phyloP scores from a whole-genome alignment of 2,113 vertebrate species.

The human (Homo sapiens) region GRCh38 chrX:14149001-14149500 shows the following conservation, averaged over 20 bases:
- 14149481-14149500: background rate
- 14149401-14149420: constrained; percentile 23
- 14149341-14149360: constrained; percentile 17
- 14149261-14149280: constrained; percentile 16
- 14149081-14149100: constrained; percentile 24
- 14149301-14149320: constrained; percentile 22
- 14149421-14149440: background rate
- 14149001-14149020: background rate
- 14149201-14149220: constrained; percentile 1
- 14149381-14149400: background rate
- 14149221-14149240: background rate
- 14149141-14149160: constrained; percentile 39
- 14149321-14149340: background rate
- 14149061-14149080: background rate
- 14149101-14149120: background rate
- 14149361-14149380: background rate
- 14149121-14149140: background rate
- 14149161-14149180: background rate
- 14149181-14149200: background rate
- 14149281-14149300: background rate
- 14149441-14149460: constrained; percentile 18
- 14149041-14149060: background rate
- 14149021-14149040: background rate
- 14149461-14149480: constrained; percentile 26
- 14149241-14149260: background rate